Base-by-base conservation (phyloP, 64 coral and sea anemone species). In the Dendrophyllia cribrosa region DNA sequence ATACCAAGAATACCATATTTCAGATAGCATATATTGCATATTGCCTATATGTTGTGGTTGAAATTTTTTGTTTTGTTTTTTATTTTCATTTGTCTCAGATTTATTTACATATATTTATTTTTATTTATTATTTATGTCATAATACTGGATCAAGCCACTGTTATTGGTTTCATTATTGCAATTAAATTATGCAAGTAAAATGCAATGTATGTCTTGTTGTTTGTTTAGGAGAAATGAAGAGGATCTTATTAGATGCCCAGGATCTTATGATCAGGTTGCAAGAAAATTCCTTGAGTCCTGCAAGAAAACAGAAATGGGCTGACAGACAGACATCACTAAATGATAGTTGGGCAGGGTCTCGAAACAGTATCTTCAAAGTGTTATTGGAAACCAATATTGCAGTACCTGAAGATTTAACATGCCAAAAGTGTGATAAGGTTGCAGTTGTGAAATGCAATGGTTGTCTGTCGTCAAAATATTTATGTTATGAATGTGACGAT, bases 221-320 rank as follows among this genome's bases (percentile, higher is more conserved):
- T 34, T 34, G 34, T 34, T 34, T 34, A 89, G 88, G 75, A 51
- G 88, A 89, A 89, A 89, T 78, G 75, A 70, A 89, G 62, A 66
- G 43, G 59, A 89, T 89, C 11, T 14, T 89, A 56, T 73, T 79
- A 19, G 75, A 89, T 45, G 25, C 74, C 3, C 61, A 89, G 64
- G 71, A 79, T 7, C 75, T 79, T 47, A 25, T 79, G 45, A 43
- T 62, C 19, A 79, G 15, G 50, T 79, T 51, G 88, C n/a, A 89
- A 44, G 62, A 5, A 79, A 47, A 13, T 53, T 34, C 34, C 34
- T 34, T 34, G 34, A 66, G 20, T 43, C 75, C 60, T 67, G 74
- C 88, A 24, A 66, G 22, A 26, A 89, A 78, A 55, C 53, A 79
- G 24, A 89, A 48, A 19, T 79, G 88, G 88, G 8, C 43, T 78